These are phyloP conservation scores for Petrosia ficiformis DNA, from an alignment of 37 sponge, comb jelly and placozoan genomes.

Conservation along the genomic window DNA sequence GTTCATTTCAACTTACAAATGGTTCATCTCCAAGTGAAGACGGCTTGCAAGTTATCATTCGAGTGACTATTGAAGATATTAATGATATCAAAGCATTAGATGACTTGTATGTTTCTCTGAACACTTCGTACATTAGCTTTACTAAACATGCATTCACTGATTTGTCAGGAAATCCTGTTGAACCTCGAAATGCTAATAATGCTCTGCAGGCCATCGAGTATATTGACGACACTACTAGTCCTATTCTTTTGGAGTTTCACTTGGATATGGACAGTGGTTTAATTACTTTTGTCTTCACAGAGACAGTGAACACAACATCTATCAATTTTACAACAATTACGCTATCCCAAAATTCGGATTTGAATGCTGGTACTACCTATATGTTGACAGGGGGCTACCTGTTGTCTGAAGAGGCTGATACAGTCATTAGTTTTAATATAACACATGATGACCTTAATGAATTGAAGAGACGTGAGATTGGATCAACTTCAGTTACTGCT, in stretches of 20 bases:
- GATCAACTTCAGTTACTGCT: slow-evolving; percentile 8
- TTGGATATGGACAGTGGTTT: slow-evolving; percentile 76
- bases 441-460: slow-evolving; percentile 75
- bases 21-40: slow-evolving; percentile 47
- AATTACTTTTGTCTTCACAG: slow-evolving; percentile 62
- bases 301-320: slow-evolving; percentile 72
- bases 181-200: slow-evolving; percentile 6
- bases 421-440: slow-evolving; percentile 35
- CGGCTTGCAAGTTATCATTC: slow-evolving; percentile 56
- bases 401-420: slow-evolving; percentile 27
- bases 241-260: slow-evolving; percentile 54
- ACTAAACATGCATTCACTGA: slow-evolving; percentile 47
- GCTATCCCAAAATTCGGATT: slow-evolving; percentile 35
- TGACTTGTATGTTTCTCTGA: slow-evolving; percentile 39
- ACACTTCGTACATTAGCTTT: slow-evolving; percentile 59
- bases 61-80: slow-evolving; percentile 55
- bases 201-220: slow-evolving; percentile 51
- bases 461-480: slow-evolving; percentile 74
- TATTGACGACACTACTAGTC: slow-evolving; percentile 54
- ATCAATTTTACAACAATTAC: slow-evolving; percentile 55
- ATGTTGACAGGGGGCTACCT: slow-evolving; percentile 55
- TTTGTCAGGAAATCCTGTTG: slow-evolving; percentile 68
- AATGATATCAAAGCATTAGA: slow-evolving; percentile 64
- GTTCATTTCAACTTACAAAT: slow-evolving; percentile 52
- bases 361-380: slow-evolving; percentile 8